Base-by-base conservation (phyloP, 2,888 invertebrate genomes). In the Drosophila niveifrons region DNA sequence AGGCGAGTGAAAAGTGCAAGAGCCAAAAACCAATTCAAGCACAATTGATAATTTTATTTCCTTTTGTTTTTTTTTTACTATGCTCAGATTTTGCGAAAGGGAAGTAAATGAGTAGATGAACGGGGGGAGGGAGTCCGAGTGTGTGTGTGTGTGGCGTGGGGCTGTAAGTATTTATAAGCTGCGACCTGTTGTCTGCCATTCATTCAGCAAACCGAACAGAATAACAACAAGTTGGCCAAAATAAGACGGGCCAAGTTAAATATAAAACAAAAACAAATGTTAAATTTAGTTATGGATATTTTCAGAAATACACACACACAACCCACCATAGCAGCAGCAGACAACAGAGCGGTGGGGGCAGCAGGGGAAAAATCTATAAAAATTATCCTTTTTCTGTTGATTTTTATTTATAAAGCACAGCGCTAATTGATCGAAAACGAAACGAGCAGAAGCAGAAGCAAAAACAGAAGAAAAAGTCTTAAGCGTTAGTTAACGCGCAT, bases 211-310 rank as follows among this genome's bases (percentile, higher is more conserved):
- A 23, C 23, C 4, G 23, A 4, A 23, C 6, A 36, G 34, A 43
- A 56, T 34, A 65, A 44, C 61, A 66, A 78, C 78, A 81, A 78
- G 78, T 79, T 79, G 78, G 78, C 78, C 82, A 79, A 77, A 77
- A 77, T 71, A 77, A 79, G 69, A 79, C 76, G 50, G 61, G 46
- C 72, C 67, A 75, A 80, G 87, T 88, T 83, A 83, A 89, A 87
- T 75, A 82, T 87, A 89, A 87, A 88, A 75, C 84, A 68, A 78
- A 81, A 89, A 89, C 88, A 85, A 81, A 75, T 84, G 82, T 89
- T 84, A 88, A 88, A 74, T 87, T 87, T 84, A 84, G 89, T 83
- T 83, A 82, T 80, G 70, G 75, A 74, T 78, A 82, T 80, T 80
- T 88, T 75, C 73, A 55, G 13, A 52, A 23, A 52, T 29, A 55